These are phyloP conservation scores for Syngnathus scovelli DNA, from an alignment of 2,113 vertebrate genomes.

Conservation along the genomic window DNA sequence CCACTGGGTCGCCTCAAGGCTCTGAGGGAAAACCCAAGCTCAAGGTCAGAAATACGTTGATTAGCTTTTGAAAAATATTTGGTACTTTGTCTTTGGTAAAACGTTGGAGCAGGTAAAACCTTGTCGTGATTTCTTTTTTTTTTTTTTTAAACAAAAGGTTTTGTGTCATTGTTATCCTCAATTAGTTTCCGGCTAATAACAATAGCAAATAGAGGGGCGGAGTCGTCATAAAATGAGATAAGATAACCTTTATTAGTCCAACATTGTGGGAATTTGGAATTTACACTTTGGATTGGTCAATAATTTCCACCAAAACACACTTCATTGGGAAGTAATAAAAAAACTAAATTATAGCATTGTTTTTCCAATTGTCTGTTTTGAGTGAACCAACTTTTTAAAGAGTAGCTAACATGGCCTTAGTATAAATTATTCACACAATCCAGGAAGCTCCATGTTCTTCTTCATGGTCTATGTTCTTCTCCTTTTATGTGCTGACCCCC, in stretches of 20 bases:
- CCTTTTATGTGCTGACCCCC: neutral
- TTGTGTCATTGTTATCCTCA: no score
- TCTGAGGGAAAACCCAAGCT: conserved; percentile 80
- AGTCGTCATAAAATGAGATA: no score
- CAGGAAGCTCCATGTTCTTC: conserved; percentile 4
- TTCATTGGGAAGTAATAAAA: neutral
- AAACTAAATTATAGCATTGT: neutral
- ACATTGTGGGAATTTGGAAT: no score
- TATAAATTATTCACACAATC: neutral
- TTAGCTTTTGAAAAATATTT: no score
- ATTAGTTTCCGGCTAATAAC: no score
- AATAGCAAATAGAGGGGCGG: no score
- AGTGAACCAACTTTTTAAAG: neutral
- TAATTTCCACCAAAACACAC: neutral
- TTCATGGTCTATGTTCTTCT: neutral
- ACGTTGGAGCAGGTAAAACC: no score
- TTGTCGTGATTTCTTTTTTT: no score
- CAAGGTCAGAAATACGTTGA: conserved; percentile 71
- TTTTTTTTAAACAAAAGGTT: no score
- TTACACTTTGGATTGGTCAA: no score
- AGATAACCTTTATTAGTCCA: no score
- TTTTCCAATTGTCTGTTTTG: neutral
- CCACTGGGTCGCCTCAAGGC: conserved; percentile 71
- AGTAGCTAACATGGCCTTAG: neutral
- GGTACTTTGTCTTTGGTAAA: no score